Base-by-base conservation (phyloP, 2,888 invertebrate genomes). In the Notocelia uddmanniana region DNA sequence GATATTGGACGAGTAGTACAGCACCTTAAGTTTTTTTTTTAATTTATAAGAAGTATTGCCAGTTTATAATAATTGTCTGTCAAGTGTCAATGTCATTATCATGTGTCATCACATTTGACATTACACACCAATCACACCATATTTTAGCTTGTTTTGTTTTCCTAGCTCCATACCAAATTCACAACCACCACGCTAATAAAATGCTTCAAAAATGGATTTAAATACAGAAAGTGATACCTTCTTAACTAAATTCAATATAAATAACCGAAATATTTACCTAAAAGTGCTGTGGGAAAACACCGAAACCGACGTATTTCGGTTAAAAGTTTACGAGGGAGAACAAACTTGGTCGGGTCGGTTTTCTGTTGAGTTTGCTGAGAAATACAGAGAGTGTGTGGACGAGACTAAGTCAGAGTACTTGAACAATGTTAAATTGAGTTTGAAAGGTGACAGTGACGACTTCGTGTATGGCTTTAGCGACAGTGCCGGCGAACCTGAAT, bases 321-420 rank as follows among this genome's bases (percentile, higher is more conserved):
- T 93, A 18, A 82, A 83, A 77, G 59, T 93, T 18, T 85, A 84
- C 75, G 84, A 85, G 31, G 81, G 81, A 26, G 77, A 81, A 15
- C 77, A 76, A 3, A 79, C 79, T 73, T 91, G 91, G 91, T 80
- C 85, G 0, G 93, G 93, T 0, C 77, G 73, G 34, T 90, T 82
- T 76, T 80, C 88, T 2, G 78, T 79, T 6, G 84, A 86, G 63
- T 81, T 77, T 11, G 85, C 87, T 0, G 76, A 81, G 69, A 74
- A 79, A 62, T 85, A 82, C 66, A 77, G 80, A 62, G 76, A 83
- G 23, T 74, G 78, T 1, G 76, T 82, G 15, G 80, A 83, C 13
- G 88, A 89, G 74, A 78, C 73, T 18, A 78, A 80, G 74, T 79
- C 83, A 11, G 78, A 83, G 13, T 93, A 91, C 76, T 75, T 72